Evolutionary conservation across 1,140 invertebrate species (phyloP).

Genomic region (Cydia splendana): DNA sequence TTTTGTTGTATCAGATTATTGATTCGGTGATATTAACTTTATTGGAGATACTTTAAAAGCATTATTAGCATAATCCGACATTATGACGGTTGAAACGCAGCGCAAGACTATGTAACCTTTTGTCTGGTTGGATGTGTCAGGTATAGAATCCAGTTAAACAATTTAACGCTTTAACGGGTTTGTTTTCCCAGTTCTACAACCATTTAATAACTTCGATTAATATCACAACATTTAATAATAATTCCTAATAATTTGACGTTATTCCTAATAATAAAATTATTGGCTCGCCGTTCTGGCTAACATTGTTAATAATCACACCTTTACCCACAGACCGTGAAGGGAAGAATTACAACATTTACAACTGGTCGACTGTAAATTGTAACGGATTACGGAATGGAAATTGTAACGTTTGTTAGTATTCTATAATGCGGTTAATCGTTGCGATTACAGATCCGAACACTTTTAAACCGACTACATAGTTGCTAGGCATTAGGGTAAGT

Average conservation of each 20-base stretch:
- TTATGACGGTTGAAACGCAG: neutral
- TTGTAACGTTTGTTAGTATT: slow-evolving; percentile 45
- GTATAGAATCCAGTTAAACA: neutral
- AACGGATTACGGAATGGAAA: slow-evolving; percentile 35
- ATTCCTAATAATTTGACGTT: neutral
- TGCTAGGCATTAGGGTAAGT: too few relatives aligned
- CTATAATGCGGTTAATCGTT: slow-evolving; percentile 40
- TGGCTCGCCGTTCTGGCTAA: slow-evolving; percentile 36
- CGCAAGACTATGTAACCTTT: neutral
- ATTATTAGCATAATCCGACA: neutral
- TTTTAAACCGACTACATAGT: too few relatives aligned
- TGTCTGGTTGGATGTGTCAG: neutral
- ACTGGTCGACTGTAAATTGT: slow-evolving; percentile 46
- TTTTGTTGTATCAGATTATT: slow-evolving; percentile 12
- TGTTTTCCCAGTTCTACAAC: neutral
- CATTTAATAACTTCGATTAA: neutral
- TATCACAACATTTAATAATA: neutral
- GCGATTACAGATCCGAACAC: slow-evolving; percentile 40
- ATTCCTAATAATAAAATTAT: neutral
- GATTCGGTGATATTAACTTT: slow-evolving; percentile 9
- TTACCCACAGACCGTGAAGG: slow-evolving; percentile 58
- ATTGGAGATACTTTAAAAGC: neutral
- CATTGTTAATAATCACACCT: slow-evolving; percentile 52
- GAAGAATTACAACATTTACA: slow-evolving; percentile 54
- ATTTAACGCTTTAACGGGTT: neutral